Percentiles rank a stretch among this genome's conserved stretches.
phyloP scores from a whole-genome alignment of 2,797 vertebrate species.

The Vultur gryphus region DNA sequence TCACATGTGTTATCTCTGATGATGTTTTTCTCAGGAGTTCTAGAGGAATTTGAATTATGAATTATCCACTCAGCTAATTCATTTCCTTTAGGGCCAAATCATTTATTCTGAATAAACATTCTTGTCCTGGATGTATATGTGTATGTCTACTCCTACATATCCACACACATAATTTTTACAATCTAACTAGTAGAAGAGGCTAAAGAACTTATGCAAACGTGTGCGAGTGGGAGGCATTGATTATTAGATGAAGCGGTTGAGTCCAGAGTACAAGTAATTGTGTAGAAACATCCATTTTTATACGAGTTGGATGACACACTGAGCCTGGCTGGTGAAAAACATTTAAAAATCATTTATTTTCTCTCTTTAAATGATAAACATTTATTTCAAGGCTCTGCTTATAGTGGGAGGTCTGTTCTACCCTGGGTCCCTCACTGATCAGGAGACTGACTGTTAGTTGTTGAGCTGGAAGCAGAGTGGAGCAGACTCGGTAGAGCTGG shows the following conservation, averaged over 20 bases:
- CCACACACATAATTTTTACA: background rate
- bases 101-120: conserved; percentile 4
- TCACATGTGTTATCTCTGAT: background rate
- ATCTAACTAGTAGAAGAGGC: background rate
- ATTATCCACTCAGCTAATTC: background rate
- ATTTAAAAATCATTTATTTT: conserved; percentile 13
- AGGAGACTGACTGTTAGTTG: background rate
- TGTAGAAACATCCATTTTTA: conserved; percentile 33
- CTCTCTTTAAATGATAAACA: background rate
- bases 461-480: background rate
- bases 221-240: conserved; percentile 8
- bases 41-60: background rate
- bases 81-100: background rate
- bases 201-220: conserved; percentile 4
- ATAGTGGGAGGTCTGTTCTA: background rate
- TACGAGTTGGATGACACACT: background rate
- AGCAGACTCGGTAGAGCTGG: background rate
- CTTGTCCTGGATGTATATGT: background rate
- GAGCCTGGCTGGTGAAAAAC: background rate
- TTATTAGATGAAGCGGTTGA: background rate
- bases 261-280: conserved; percentile 43
- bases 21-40: background rate
- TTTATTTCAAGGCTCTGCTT: conserved; percentile 4
- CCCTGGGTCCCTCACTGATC: background rate
- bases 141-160: background rate